Evolutionary conservation across 2,888 invertebrate genomes (phyloP).

Genomic region (Oeneis ivallda): DNA sequence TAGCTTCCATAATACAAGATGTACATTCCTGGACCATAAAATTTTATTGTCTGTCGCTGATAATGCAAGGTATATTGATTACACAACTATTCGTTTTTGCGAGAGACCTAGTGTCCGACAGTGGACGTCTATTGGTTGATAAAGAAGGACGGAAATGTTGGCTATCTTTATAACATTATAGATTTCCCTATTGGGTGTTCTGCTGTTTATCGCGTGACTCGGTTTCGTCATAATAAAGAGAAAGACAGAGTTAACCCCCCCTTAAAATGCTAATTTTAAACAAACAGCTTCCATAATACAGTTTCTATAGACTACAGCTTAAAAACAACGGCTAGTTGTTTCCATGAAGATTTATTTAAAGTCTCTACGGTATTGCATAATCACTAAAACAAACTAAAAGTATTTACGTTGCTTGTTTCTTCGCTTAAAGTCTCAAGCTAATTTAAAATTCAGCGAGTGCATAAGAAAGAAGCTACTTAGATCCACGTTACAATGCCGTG

Average conservation of each 20-base stretch:
- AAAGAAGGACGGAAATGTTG: background rate
- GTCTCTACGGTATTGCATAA: slow-evolving; percentile 2
- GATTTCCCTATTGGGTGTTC: background rate
- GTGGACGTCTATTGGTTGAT: too few species aligned
- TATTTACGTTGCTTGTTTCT: slow-evolving; percentile 12
- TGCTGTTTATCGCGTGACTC: background rate
- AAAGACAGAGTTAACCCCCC: background rate
- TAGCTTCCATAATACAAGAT: slow-evolving; percentile 44
- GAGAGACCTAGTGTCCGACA: too few species aligned
- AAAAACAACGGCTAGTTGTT: background rate
- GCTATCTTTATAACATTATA: background rate
- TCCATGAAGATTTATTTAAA: slow-evolving; percentile 20
- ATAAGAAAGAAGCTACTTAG: slow-evolving; percentile 29
- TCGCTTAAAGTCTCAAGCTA: slow-evolving; percentile 9
- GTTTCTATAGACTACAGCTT: background rate
- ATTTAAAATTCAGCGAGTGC: slow-evolving; percentile 18
- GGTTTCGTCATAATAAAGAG: slow-evolving; percentile 1
- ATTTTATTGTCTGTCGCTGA: slow-evolving; percentile 45
- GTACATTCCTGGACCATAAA: slow-evolving; percentile 46
- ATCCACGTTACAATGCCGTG: slow-evolving; percentile 57
- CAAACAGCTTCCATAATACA: background rate
- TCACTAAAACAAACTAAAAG: background rate
- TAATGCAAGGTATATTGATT: slow-evolving; percentile 35
- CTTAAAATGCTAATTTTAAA: background rate
- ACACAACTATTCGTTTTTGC: slow-evolving; percentile 12